Conservation (phyloP, 2,113 vertebrate genomes). For the Megaptera novaeangliae region DNA sequence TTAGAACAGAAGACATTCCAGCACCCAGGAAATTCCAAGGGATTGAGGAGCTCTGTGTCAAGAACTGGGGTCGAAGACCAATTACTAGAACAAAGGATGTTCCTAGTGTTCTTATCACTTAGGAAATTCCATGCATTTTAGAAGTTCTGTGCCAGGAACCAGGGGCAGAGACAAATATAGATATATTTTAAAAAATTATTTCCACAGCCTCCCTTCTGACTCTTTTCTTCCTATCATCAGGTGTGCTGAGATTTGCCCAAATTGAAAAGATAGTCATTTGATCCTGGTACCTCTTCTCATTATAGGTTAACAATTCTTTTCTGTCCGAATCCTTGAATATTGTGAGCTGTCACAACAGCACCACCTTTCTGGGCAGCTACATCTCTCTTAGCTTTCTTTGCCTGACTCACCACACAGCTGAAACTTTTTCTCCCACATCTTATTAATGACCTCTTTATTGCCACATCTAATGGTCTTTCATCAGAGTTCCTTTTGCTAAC, state of each 20-base stretch:
- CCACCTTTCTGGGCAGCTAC: not conserved
- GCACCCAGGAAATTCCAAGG: not conserved
- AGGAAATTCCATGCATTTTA: not conserved
- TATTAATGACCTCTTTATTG: conserved; percentile 13
- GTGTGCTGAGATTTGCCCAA: not conserved
- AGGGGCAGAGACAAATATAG: not conserved
- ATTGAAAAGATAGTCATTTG: not conserved
- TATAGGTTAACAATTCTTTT: not conserved
- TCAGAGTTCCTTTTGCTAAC: conserved; percentile 2
- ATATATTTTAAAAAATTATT: not conserved
- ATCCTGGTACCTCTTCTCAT: not conserved
- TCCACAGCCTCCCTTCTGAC: not conserved
- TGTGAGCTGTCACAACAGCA: not conserved
- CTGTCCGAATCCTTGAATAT: not conserved
- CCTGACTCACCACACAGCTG: not conserved
- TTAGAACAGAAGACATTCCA: not conserved
- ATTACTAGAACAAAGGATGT: not conserved
- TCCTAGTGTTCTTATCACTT: not conserved
- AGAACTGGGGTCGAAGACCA: not conserved
- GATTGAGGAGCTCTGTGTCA: not conserved
- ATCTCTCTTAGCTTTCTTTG: not conserved
- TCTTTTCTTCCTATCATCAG: not conserved
- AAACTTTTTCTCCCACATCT: not conserved
- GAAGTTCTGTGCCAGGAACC: not conserved
- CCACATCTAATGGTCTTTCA: not conserved